phyloP scores from a whole-genome alignment of 2,888 invertebrate genomes.

The Andrena minutula region DNA sequence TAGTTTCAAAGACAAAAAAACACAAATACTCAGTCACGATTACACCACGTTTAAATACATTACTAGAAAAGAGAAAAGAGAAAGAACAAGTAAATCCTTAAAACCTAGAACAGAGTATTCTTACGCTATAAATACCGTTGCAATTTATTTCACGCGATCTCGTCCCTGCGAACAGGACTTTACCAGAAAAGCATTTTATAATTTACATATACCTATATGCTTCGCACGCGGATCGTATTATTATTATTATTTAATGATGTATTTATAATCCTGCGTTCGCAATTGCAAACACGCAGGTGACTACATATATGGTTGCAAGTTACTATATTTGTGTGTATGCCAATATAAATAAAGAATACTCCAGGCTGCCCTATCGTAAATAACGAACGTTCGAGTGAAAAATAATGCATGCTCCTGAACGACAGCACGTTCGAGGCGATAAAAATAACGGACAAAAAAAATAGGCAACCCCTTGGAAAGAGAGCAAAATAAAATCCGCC shows the following conservation, averaged over 20 bases:
- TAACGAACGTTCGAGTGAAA: constrained; percentile 32
- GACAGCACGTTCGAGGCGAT: constrained; percentile 48
- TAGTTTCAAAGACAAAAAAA: constrained; percentile 18
- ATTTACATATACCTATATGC: neutral
- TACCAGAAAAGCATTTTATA: neutral
- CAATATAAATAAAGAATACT: constrained; percentile 74
- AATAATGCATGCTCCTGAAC: constrained; percentile 39
- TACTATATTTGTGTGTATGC: constrained; percentile 71
- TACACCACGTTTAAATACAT: too few species aligned
- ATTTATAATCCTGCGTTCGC: constrained; percentile 40
- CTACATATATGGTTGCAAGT: constrained; percentile 27
- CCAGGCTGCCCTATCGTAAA: constrained; percentile 41
- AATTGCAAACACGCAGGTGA: constrained; percentile 37
- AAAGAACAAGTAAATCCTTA: neutral
- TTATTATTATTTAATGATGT: constrained; percentile 24
- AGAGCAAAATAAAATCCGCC: constrained; percentile 75
- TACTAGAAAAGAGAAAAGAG: too few species aligned
- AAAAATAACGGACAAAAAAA: constrained; percentile 64
- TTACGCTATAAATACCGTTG: neutral
- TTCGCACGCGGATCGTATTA: neutral
- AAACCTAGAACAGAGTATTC: neutral
- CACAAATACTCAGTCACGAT: too few species aligned
- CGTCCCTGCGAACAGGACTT: neutral
- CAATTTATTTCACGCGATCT: neutral
- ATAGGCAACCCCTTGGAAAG: constrained; percentile 67